A percentile compares a stretch with the other conserved stretches of the same genome.
phyloP scores from a whole-genome alignment of 2,888 invertebrate genomes.

The Drosophila parthenogenetica region DNA sequence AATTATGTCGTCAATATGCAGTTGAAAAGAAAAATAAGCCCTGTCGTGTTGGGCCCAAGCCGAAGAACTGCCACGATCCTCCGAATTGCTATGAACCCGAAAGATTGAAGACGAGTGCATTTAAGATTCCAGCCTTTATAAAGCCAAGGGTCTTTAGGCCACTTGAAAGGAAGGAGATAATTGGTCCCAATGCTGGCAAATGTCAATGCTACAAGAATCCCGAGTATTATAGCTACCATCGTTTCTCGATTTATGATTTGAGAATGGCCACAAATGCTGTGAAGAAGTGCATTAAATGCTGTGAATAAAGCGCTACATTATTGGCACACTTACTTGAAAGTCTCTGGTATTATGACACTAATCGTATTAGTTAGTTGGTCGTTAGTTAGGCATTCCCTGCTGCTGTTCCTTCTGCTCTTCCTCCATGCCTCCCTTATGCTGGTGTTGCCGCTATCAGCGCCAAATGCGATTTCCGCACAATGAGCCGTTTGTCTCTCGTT shows the following conservation, averaged over 20 bases:
- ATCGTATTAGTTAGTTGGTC: slow-evolving; percentile 81
- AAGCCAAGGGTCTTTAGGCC: slow-evolving; percentile 21
- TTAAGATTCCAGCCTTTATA: slow-evolving; percentile 40
- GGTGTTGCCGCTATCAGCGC: slow-evolving; percentile 54
- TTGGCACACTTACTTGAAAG: slow-evolving; percentile 48
- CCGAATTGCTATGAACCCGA: slow-evolving; percentile 16
- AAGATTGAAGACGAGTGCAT: slow-evolving; percentile 15
- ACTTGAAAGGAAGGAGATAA: slow-evolving; percentile 15
- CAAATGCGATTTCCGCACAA: slow-evolving; percentile 79
- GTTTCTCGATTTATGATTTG: slow-evolving; percentile 40
- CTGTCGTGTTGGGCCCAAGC: slow-evolving; percentile 19
- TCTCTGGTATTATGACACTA: slow-evolving; percentile 73
- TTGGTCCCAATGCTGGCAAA: slow-evolving; percentile 54
- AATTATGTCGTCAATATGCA: background rate
- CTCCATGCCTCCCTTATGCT: background rate
- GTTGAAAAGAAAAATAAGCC: background rate
- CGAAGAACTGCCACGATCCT: slow-evolving; percentile 20
- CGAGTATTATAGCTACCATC: slow-evolving; percentile 45
- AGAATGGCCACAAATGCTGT: slow-evolving; percentile 13
- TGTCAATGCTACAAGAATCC: slow-evolving; percentile 58
- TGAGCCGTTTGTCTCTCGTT: slow-evolving; percentile 43
- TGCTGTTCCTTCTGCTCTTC: background rate
- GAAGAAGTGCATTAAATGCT: slow-evolving; percentile 16
- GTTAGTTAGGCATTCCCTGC: slow-evolving; percentile 67
- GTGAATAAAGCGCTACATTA: slow-evolving; percentile 40